Percentiles rank a stretch among this genome's conserved stretches.
Evolutionary conservation across 2,797 vertebrate species (phyloP).

Genomic region (Streptopelia turtur): DNA sequence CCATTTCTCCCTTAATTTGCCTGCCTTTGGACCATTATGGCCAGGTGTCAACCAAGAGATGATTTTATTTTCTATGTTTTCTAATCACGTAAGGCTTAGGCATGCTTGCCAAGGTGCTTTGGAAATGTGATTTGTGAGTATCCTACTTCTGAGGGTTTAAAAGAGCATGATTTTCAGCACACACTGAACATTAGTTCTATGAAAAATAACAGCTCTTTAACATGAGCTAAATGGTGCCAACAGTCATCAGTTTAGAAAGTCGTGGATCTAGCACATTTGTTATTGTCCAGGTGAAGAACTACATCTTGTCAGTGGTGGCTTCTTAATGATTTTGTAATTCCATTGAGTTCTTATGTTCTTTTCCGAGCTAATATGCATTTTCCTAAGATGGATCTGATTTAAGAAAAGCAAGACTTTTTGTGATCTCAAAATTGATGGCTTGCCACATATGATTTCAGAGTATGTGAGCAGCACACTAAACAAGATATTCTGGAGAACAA

Average conservation of each 20-base stretch:
- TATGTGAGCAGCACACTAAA: slow-evolving; percentile 38
- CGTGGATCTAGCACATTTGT: background rate
- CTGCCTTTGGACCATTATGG: background rate
- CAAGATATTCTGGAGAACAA: slow-evolving; percentile 36
- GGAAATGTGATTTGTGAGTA: background rate
- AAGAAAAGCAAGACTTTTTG: slow-evolving; percentile 39
- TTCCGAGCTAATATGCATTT: background rate
- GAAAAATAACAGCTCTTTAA: background rate
- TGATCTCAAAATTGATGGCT: slow-evolving; percentile 35
- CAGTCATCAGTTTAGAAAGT: background rate
- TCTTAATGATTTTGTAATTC: slow-evolving; percentile 56
- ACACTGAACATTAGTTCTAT: background rate
- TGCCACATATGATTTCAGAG: slow-evolving; percentile 29
- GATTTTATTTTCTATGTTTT: background rate
- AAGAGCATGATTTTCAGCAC: background rate
- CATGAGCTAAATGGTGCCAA: background rate
- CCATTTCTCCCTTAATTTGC: background rate
- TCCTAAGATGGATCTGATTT: slow-evolving; percentile 49
- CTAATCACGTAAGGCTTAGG: background rate
- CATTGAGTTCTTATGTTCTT: slow-evolving; percentile 7
- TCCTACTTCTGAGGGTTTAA: background rate
- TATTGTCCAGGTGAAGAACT: background rate
- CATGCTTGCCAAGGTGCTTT: background rate
- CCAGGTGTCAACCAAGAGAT: background rate
- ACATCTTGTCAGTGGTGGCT: slow-evolving; percentile 15